Evolutionary conservation across 1,140 invertebrate genomes (phyloP).

Genomic region (Apis cerana): DNA sequence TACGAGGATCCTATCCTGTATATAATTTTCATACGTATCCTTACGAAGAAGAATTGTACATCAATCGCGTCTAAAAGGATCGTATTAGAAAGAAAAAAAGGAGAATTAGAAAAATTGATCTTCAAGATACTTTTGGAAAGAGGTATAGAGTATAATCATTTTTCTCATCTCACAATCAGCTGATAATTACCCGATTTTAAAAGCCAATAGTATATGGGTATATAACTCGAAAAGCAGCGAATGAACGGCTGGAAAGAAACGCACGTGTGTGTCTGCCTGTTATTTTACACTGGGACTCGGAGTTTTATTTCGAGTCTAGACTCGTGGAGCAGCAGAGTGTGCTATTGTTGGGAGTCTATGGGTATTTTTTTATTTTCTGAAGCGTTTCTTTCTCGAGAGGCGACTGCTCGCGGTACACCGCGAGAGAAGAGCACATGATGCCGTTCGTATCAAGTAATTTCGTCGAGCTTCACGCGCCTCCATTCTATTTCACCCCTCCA

Average conservation of each 20-base stretch:
- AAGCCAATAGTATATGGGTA: not conserved
- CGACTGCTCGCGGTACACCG: not conserved
- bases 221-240: not conserved
- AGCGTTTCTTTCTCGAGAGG: slow-evolving; percentile 17
- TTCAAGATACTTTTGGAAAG: too few relatives aligned
- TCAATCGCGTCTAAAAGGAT: too few relatives aligned
- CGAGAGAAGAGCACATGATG: not conserved
- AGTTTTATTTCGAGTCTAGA: slow-evolving; percentile 4
- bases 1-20: too few relatives aligned
- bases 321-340: not conserved
- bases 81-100: too few relatives aligned
- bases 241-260: not conserved
- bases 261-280: not conserved
- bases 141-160: too few relatives aligned
- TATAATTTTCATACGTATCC: too few relatives aligned
- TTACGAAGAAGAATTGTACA: too few relatives aligned
- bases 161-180: too few relatives aligned
- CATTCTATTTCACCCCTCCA: too few relatives aligned
- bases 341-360: slow-evolving; percentile 29
- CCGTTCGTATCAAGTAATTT: slow-evolving; percentile 1
- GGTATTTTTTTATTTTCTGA: slow-evolving; percentile 31
- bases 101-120: too few relatives aligned
- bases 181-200: too few relatives aligned
- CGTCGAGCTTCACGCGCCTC: not conserved
- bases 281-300: not conserved